Evolutionary conservation across 2,113 vertebrate species (phyloP).

Genomic region (rat (Rattus norvegicus)): DNA sequence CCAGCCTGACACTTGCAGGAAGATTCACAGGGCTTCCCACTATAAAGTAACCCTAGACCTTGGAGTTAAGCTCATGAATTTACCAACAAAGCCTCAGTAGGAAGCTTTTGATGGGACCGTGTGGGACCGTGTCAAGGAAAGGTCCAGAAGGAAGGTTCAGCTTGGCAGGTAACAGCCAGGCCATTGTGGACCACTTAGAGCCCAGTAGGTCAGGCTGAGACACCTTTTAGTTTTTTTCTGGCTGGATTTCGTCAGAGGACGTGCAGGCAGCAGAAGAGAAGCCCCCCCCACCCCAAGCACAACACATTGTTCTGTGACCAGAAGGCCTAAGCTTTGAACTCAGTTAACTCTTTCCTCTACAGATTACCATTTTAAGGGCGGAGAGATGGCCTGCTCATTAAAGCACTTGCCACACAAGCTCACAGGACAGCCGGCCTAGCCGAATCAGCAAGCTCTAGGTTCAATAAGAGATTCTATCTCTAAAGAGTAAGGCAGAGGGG

Average conservation of each 20-base stretch:
- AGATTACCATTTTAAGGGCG: not conserved
- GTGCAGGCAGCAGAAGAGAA: rapidly evolving
- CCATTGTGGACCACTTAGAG: rapidly evolving
- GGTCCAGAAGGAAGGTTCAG: not conserved
- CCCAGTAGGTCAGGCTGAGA: rapidly evolving
- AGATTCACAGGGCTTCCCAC: constrained; percentile 53
- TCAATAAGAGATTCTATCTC: not conserved
- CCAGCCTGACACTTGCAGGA: not conserved
- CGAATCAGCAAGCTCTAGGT: not conserved
- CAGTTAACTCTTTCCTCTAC: not conserved
- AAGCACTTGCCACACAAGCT: not conserved
- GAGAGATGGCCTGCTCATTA: not conserved
- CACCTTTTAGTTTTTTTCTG: not conserved
- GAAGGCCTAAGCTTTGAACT: not conserved
- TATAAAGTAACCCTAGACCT: not conserved
- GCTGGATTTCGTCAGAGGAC: rapidly evolving
- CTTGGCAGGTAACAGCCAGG: rapidly evolving
- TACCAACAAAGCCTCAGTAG: constrained; percentile 44
- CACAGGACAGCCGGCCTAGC: too few relatives aligned
- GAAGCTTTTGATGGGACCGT: not conserved
- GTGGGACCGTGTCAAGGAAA: not conserved
- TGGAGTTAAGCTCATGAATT: constrained; percentile 46
- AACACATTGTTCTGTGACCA: rapidly evolving
- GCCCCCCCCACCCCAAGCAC: rapidly evolving
- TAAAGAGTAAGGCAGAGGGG: not conserved